Evolutionary conservation across 30 jellyfish, hydroid and myxozoan genomes (phyloP), one percentile per base, ranked within the genome.

Genomic region (Cassiopea andromeda): DNA sequence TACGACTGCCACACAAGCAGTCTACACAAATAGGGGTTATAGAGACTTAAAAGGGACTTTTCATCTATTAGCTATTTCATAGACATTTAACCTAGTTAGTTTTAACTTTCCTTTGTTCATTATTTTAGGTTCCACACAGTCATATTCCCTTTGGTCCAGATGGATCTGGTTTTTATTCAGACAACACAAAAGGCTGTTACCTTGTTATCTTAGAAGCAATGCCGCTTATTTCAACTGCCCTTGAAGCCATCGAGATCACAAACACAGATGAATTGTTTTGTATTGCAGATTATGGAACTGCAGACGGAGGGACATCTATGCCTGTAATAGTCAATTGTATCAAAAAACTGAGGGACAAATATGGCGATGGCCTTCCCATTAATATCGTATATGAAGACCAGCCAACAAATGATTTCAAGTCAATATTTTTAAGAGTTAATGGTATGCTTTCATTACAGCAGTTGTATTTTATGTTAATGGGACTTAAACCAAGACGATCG

Each of bases 261-360:
- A 50, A 84, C 43, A 71, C 78, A 13, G 43, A 71, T 12, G 85
- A 54, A 70, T 48, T 90, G 17, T 76, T 92, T 60, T 68, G 74
- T 68, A 84, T 92, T 85, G 97, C 97, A 16, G 93, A 92, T 82
- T 92, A 92, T 68, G 97, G 97, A 1, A 76, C 97, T 17, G 93
- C 95, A 43, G 97, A 92, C 85, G 97, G 97, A 1, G 97, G 97
- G 50, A 84, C 93, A 1, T 92, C 97, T 3, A 17, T 85, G 61
- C 96, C 93, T 2, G 80, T 92, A 10, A 71, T 92, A 1, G 27
- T 58, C 13, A 48, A 48, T 43, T 47, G 85, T 61, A 73, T 92
- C 44, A 15, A 77, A 45, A 85, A 70, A 45, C 85, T 84, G 1
- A 77, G 85, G 49, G 69, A 80, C 44, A 66, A n/a, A 44, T 92